phyloP scores from a whole-genome alignment of 2,113 vertebrate species.

The Petrocephalus zakoni region DNA sequence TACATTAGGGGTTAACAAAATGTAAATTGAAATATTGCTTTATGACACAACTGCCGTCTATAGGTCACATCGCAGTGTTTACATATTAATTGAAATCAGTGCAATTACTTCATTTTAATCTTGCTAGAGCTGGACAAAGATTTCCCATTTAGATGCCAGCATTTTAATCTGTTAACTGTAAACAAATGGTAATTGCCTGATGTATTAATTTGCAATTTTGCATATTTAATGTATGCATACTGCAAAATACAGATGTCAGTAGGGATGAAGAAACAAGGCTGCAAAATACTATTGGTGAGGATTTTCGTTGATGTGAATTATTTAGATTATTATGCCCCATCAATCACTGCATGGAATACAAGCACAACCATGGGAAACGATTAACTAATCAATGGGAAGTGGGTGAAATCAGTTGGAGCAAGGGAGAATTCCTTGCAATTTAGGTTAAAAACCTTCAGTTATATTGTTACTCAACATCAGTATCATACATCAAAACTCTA shows the following conservation, averaged over 20 bases:
- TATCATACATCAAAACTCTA: neutral
- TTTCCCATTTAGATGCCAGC: neutral
- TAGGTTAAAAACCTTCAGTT: neutral
- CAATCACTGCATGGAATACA: neutral
- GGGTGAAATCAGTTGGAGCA: neutral
- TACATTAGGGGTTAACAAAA: neutral
- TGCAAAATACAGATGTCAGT: neutral
- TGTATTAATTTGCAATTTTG: neutral
- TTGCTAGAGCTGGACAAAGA: neutral
- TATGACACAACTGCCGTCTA: neutral
- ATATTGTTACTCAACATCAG: neutral
- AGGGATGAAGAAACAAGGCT: neutral
- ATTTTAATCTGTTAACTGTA: neutral
- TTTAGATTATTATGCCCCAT: neutral
- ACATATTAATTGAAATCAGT: constrained; percentile 5
- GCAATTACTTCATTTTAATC: neutral
- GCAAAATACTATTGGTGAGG: neutral
- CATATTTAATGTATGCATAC: neutral
- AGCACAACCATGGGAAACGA: neutral
- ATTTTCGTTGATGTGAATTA: neutral
- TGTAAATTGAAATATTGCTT: neutral
- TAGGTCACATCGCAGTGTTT: neutral
- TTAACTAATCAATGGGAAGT: neutral
- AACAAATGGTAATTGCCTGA: neutral
- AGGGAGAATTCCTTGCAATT: neutral